Evolutionary conservation across 2,113 vertebrate species (phyloP), one percentile per base, ranked within the genome.

Genomic region (Reinhardtius hippoglossoides): DNA sequence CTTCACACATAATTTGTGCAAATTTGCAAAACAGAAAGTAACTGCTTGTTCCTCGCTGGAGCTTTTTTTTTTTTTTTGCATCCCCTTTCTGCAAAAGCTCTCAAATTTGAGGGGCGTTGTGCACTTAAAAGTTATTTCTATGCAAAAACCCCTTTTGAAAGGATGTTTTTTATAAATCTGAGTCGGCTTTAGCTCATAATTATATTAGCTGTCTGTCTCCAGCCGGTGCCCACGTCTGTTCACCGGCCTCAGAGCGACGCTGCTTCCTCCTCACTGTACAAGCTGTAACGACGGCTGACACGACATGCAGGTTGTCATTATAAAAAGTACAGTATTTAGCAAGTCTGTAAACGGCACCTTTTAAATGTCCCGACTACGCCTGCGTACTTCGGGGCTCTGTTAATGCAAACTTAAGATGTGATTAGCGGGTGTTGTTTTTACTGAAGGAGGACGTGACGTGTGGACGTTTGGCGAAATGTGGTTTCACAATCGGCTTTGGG

Each of bases 211-310:
- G 77, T 52, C 69, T 62, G 54, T 18, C 37, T 60, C 48, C 63
- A 35, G 18, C 61, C 59, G 21, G 6, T 58, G 80, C 57, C 80
- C 63, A 71, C 46, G 66, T 65, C 69, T 80, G 77, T 31, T 72
- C 71, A 67, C 44, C 80, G n/a, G 50, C 20, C 20, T 5, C 46
- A n/a, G 50, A 52, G 50, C 50, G 20, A 52, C 20, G 50, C 6
- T n/a, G 31, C 31, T 31, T 31, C 31, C 31, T 31, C 31, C 31
- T 31, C 31, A 31, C 31, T 31, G 46, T 61, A 35, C 50, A 69
- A 12, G 50, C 81, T 58, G 60, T 87, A 91, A 89, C 87, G 77
- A 86, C 62, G 54, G 65, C 50, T 87, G 83, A 81, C 76, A 80
- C 20, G 42, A n/a, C 80, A 80, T 4, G 3, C 66, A 46, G 63